phyloP scores from a whole-genome alignment of 2,888 invertebrate species.

The Norana najaformis region DNA sequence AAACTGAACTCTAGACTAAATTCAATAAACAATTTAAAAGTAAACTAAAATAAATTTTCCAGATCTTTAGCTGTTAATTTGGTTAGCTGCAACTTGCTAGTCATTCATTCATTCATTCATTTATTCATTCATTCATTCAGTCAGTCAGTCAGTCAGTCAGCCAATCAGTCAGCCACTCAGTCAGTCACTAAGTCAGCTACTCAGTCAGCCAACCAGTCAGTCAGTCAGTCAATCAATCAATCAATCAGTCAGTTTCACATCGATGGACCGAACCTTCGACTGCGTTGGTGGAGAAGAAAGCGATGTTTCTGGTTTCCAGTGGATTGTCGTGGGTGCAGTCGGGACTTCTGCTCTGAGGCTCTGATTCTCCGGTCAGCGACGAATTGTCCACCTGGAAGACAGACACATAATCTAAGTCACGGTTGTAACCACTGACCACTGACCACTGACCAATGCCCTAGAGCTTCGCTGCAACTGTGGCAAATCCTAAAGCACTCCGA shows the following conservation, averaged over 20 bases:
- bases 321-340: constrained; percentile 74
- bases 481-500: no score
- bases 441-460: no score
- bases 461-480: no score
- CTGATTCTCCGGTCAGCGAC: constrained; percentile 77
- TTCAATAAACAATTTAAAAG: no score
- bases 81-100: not conserved
- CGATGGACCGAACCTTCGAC: constrained; percentile 70
- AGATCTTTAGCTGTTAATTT: no score
- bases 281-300: constrained; percentile 79
- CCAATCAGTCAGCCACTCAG: no score
- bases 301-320: constrained; percentile 77
- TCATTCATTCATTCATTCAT: not conserved
- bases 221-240: no score
- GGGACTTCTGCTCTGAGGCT: constrained; percentile 70
- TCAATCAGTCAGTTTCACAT: not conserved
- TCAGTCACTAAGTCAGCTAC: not conserved
- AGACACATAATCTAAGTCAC: not conserved
- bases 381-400: constrained; percentile 69
- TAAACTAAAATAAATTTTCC: no score
- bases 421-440: no score
- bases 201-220: not conserved
- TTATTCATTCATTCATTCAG: not conserved
- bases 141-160: not conserved
- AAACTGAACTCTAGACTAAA: no score